These are phyloP conservation scores for Salarias fasciatus DNA, from an alignment of 2,797 vertebrate genomes.

Conservation along the genomic window DNA sequence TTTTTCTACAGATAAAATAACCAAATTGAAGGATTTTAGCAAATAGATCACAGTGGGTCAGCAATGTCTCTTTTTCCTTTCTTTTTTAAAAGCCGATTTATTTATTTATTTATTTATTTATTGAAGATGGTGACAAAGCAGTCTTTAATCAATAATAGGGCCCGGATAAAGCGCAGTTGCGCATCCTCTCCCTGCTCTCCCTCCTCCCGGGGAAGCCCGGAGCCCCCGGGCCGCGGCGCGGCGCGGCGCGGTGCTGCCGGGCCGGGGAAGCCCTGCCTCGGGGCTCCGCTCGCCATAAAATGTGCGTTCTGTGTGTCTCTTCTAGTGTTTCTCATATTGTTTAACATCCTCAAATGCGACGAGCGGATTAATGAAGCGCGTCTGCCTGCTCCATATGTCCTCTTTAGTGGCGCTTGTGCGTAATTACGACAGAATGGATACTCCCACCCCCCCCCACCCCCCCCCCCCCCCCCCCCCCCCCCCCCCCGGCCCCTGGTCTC, in stretches of 20 bases:
- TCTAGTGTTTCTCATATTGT: constrained; percentile 43
- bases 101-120: too few species aligned
- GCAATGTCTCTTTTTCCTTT: too few species aligned
- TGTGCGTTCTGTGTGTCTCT: constrained; percentile 22
- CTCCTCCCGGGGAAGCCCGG: constrained; percentile 22
- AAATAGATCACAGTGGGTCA: too few species aligned
- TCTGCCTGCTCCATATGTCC: constrained; percentile 74
- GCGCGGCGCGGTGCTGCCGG: constrained; percentile 20
- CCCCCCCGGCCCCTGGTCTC: too few species aligned
- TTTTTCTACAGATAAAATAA: too few species aligned
- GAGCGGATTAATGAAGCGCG: constrained; percentile 73
- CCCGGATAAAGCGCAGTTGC: too few species aligned
- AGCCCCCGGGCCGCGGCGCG: constrained; percentile 26
- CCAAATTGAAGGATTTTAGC: too few species aligned
- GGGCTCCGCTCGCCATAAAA: constrained; percentile 34
- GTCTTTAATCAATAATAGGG: too few species aligned
- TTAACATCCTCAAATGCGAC: constrained; percentile 64
- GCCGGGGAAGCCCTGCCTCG: constrained; percentile 47
- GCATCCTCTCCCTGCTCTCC: too few species aligned
- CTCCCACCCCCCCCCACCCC: constrained; percentile 11
- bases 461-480: constrained; percentile 1
- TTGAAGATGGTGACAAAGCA: too few species aligned
- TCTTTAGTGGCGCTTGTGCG: constrained; percentile 57
- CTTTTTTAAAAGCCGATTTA: too few species aligned
- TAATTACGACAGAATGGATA: constrained; percentile 69